Percentiles rank a stretch among this genome's conserved stretches.
phyloP scores from a whole-genome alignment of 1,140 invertebrate genomes.

The Drosophila elegans region DNA sequence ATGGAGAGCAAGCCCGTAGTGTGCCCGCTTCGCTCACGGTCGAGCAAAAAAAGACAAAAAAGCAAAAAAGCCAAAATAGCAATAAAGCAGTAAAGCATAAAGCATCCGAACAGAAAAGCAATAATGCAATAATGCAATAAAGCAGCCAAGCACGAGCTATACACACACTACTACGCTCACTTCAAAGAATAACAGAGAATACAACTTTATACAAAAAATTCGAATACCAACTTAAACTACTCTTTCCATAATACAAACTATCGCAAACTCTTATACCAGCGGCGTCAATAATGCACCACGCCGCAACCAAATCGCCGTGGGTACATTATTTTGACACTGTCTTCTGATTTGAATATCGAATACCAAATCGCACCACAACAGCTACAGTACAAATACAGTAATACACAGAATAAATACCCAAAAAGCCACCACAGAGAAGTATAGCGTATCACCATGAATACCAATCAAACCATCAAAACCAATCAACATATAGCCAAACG shows the following conservation, averaged over 20 bases:
- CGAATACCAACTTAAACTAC: constrained; percentile 60
- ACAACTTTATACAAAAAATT: constrained; percentile 41
- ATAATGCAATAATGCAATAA: not conserved
- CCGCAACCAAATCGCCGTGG: constrained; percentile 57
- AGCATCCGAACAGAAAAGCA: constrained; percentile 15
- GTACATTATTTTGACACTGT: constrained; percentile 85
- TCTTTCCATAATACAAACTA: constrained; percentile 82
- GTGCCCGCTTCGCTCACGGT: constrained; percentile 34
- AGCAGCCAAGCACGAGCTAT: constrained; percentile 30
- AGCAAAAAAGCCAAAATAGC: not conserved
- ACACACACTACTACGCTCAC: constrained; percentile 57
- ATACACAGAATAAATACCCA: constrained; percentile 50
- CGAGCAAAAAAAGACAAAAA: constrained; percentile 10
- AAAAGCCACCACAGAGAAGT: constrained; percentile 71
- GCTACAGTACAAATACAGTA: constrained; percentile 69
- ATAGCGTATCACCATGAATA: constrained; percentile 72
- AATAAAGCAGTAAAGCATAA: constrained; percentile 9
- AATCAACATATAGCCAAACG: constrained; percentile 32
- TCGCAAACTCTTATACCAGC: constrained; percentile 70
- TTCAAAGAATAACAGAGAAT: constrained; percentile 46
- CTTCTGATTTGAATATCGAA: constrained; percentile 85
- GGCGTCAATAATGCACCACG: constrained; percentile 83
- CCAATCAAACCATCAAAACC: constrained; percentile 39
- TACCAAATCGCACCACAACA: constrained; percentile 75
- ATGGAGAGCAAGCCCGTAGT: constrained; percentile 51